Evolutionary conservation across 2,797 vertebrate species (phyloP).

Genomic region (Anabas testudineus): DNA sequence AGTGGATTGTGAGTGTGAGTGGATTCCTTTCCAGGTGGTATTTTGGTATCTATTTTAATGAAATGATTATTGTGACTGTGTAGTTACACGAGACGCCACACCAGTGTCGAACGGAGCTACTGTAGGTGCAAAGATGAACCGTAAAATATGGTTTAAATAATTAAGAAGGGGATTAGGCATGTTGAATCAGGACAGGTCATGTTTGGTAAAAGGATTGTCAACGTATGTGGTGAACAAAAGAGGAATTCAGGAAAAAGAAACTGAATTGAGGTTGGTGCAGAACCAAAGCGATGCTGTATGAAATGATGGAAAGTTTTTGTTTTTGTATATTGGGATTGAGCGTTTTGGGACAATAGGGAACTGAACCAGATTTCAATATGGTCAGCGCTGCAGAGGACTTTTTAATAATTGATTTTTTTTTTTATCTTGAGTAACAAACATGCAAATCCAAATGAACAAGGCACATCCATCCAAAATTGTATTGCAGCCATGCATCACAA

Average conservation of each 20-base stretch:
- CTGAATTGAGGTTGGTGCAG: no score
- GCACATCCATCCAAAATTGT: constrained; percentile 10
- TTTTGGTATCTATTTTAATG: constrained; percentile 33
- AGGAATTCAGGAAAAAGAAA: constrained; percentile 9
- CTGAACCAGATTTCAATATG: constrained; percentile 27
- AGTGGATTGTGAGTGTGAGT: constrained; percentile 25
- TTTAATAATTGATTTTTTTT: constrained; percentile 22
- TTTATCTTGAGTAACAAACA: constrained; percentile 24
- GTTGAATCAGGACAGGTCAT: constrained; percentile 50
- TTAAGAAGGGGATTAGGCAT: constrained; percentile 39
- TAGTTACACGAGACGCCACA: constrained; percentile 18
- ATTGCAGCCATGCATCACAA: constrained; percentile 6
- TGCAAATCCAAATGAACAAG: constrained; percentile 27
- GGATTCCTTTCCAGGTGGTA: constrained; percentile 26
- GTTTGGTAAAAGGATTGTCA: constrained; percentile 43
- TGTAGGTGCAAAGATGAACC: constrained; percentile 18
- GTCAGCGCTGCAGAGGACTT: constrained; percentile 27
- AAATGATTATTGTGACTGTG: constrained; percentile 27
- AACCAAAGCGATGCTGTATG: no score
- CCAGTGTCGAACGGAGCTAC: constrained; percentile 2
- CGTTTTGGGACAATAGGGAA: constrained; percentile 37
- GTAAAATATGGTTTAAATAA: background rate
- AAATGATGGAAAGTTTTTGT: no score
- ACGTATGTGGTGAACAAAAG: constrained; percentile 23
- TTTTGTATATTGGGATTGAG: constrained; percentile 29